Conservation (phyloP, 1,140 invertebrate species). For the Caenorhabditis brenneri region DNA sequence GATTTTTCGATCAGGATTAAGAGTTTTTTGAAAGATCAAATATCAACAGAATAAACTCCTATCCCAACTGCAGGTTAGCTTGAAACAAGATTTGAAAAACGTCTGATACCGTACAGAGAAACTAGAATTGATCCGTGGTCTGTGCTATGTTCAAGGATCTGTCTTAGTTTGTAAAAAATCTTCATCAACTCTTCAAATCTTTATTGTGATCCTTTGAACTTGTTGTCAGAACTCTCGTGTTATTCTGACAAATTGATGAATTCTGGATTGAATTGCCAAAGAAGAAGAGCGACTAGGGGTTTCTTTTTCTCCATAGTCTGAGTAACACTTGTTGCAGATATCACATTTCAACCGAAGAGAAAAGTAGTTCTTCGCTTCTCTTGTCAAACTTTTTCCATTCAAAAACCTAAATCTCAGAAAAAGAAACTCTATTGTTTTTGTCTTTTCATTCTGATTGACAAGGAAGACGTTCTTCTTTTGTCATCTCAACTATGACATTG, state of each 20-base stretch:
- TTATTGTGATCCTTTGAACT: not conserved
- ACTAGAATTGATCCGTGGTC: no score
- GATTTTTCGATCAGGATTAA: no score
- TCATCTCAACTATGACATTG: constrained; percentile 26
- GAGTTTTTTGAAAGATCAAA: no score
- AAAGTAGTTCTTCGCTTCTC: constrained; percentile 1
- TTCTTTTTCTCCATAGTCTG: not conserved
- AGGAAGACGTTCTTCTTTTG: not conserved
- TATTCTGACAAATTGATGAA: not conserved
- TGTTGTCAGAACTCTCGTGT: not conserved
- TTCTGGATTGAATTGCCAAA: not conserved
- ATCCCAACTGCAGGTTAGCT: no score
- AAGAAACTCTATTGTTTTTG: not conserved
- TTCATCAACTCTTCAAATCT: no score
- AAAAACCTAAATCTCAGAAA: not conserved
- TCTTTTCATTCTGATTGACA: constrained; percentile 27
- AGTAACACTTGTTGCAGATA: constrained; percentile 29
- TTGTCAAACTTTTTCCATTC: constrained; percentile 19
- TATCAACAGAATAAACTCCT: no score
- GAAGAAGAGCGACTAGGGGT: not conserved
- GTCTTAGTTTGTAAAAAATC: no score
- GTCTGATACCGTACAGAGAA: no score
- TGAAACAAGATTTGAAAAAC: no score
- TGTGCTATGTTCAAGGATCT: no score
- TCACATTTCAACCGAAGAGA: not conserved